Base-by-base conservation (phyloP, 2,797 vertebrate species). In the Miichthys miiuy region DNA sequence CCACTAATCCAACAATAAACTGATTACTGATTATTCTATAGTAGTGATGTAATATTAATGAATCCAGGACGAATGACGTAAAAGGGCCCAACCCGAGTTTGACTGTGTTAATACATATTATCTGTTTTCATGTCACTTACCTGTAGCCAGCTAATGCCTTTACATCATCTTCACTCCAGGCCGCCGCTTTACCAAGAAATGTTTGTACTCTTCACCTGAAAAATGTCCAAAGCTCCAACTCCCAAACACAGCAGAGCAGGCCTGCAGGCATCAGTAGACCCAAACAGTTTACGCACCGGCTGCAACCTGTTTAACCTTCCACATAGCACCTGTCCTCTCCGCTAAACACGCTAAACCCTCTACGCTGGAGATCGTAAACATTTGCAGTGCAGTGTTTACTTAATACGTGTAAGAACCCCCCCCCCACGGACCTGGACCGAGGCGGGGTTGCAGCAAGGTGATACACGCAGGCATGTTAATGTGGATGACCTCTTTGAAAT, bases 281-380 rank as follows among this genome's bases (percentile, higher is more conserved):
- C 87, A 95, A 95, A 95, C 91, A 89, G 85, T 95, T 95, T 95
- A 95, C 44, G 51, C 75, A 56, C 80, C 79, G 5, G 73, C 63
- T 42, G 67, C 74, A 91, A 88, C 88, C 70, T 89, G 89, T 92
- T 94, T 92, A 92, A 93, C 84, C 89, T 89, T 72, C 83, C 81
- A 75, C 90, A 94, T 90, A 94, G 87, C 91, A 92, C 93, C 91
- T 93, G 90, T 93, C 92, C 75, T 16, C 54, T 86, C 73, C 27
- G 55, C 89, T 91, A 94, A 96, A 95, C 94, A 95, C 81, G 85
- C 80, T 63, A 81, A 81, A 87, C 84, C 88, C 92, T 27, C 27
- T 27, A 27, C 3, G 87, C 83, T 82, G 78, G 77, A 50, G 82
- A 78, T 51, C n/a, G 76, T 95, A 96, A 95, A 95, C 95, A 95